Conservation (phyloP, 2,797 vertebrate species). For the Cossypha polioptera region DNA sequence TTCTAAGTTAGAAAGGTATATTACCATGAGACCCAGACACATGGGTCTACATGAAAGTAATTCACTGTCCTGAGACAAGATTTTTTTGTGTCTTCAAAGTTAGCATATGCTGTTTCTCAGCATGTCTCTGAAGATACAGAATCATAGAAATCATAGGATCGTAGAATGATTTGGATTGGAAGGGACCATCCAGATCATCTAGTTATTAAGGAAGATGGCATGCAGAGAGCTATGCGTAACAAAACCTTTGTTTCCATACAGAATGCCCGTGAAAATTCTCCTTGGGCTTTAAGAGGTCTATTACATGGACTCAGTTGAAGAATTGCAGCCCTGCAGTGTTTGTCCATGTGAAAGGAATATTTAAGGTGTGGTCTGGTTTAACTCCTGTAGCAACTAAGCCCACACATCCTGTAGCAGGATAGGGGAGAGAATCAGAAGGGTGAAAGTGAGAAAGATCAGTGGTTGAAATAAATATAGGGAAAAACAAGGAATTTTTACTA, state of each 20-base stretch:
- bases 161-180: background rate
- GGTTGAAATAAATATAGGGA: background rate
- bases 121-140: background rate
- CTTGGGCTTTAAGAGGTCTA: accelerated
- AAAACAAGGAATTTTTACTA: background rate
- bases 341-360: background rate
- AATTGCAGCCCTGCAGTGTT: background rate
- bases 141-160: background rate
- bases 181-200: background rate
- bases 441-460: background rate
- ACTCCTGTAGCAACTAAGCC: background rate
- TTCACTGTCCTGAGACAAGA: background rate
- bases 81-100: background rate
- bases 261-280: background rate
- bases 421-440: accelerated
- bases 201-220: background rate
- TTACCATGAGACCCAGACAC: background rate
- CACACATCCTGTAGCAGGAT: accelerated
- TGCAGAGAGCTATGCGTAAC: background rate
- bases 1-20: background rate
- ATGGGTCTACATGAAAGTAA: background rate
- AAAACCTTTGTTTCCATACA: background rate
- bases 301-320: background rate
- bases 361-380: background rate
- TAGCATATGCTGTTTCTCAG: background rate